Evolutionary conservation across 1,140 invertebrate genomes (phyloP), one percentile per base, ranked within the genome.

Genomic region (Saxidomus purpurata): DNA sequence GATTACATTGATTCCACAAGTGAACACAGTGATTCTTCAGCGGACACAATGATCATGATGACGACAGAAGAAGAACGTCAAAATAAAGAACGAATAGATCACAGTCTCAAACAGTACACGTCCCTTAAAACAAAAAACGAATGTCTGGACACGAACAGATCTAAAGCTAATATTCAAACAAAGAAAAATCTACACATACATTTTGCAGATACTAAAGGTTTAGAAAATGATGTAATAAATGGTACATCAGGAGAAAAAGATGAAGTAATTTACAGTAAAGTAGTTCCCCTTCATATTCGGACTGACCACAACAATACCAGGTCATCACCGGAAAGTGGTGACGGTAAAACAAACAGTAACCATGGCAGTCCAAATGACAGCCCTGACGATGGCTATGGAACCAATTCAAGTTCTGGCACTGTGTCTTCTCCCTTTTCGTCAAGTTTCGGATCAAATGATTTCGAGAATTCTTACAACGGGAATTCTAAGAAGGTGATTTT

Each of bases 31-130:
- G 92, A 91, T 69, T 93, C 93, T 1, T 94, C 93, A 28, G 90
- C 92, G 15, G 93, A 94, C 77, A 94, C 93, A 0, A 94, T 94
- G 91, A 94, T 94, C 28, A 93, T 94, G 92, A 94, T 94, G 93
- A 94, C 93, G 15, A 93, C 93, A 15, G 93, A 92, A 63, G 93
- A 94, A 87, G 92, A 92, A 74, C 31, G 84, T 47, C 52, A 90
- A 71, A 94, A 94, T 76, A 77, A 93, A 71, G 90, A 91, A 63
- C 90, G 82, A 55, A 94, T 94, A n/a, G 84, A 92, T 61, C 89
- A 92, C 52, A 93, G 91, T 90, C 71, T 89, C 15, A 89, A 91
- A 61, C 31, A 90, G 47, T 93, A 87, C 79, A 83, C 71, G 13
- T 89, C 81, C 15, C 25, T 82, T 28, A 83, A 76, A 83, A 83